Evolutionary conservation across 2,888 invertebrate species (phyloP).

Genomic region (Mythimna impura): DNA sequence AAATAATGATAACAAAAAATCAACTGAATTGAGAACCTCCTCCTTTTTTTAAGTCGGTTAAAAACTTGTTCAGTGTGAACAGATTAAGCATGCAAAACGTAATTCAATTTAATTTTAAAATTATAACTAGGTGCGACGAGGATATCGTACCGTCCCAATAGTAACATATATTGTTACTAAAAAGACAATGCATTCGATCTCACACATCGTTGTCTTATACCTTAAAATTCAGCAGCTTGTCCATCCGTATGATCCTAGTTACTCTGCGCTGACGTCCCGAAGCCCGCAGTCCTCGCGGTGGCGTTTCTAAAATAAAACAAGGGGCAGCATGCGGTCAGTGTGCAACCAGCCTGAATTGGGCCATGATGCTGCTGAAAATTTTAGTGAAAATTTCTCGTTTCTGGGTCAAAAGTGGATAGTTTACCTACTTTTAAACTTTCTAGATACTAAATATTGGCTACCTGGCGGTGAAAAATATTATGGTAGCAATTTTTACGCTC

Average conservation of each 20-base stretch:
- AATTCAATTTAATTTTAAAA: too few relatives aligned
- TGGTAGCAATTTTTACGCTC: background rate
- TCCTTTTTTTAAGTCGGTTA: too few relatives aligned
- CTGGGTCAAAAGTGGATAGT: background rate
- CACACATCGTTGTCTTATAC: background rate
- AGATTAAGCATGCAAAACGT: too few relatives aligned
- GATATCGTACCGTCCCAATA: background rate
- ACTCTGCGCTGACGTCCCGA: slow-evolving; percentile 25
- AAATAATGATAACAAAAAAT: too few relatives aligned
- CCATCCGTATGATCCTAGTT: slow-evolving; percentile 21
- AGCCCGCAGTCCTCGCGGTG: background rate
- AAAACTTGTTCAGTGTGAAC: too few relatives aligned
- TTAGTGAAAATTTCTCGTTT: background rate
- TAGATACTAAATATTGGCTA: background rate
- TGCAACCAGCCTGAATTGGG: slow-evolving; percentile 16
- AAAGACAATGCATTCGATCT: background rate
- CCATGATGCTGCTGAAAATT: background rate
- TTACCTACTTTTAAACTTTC: background rate
- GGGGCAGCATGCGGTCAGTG: slow-evolving; percentile 17
- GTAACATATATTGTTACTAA: too few relatives aligned
- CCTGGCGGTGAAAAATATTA: too few relatives aligned
- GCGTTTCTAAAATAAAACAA: slow-evolving; percentile 38
- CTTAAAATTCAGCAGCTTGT: slow-evolving; percentile 8
- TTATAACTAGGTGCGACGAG: too few relatives aligned
- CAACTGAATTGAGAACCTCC: too few relatives aligned